These are phyloP conservation scores for Ascidia mentula DNA, from an alignment of 23 tunicate genomes.

Conservation along the genomic window DNA sequence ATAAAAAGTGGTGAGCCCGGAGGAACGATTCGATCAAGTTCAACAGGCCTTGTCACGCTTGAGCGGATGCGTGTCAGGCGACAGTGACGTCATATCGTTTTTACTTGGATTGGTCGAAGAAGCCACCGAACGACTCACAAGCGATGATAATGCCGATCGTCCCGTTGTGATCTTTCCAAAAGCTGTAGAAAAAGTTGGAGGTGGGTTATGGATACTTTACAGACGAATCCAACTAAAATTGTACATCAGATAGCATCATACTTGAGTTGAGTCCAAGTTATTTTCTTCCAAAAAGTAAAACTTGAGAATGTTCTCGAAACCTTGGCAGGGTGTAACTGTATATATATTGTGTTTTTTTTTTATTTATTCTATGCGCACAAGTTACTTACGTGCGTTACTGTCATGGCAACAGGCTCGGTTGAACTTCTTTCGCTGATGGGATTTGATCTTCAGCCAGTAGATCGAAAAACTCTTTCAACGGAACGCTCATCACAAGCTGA, in stretches of 20 bases:
- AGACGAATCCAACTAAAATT: no score
- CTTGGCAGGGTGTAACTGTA: no score
- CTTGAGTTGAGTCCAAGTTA: no score
- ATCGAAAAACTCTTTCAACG: constrained; percentile 30
- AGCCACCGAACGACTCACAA: constrained; percentile 74
- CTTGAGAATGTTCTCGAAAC: no score
- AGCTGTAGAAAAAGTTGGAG: constrained; percentile 29
- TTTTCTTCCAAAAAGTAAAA: no score
- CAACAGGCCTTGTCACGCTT: constrained; percentile 45
- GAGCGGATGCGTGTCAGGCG: constrained; percentile 38
- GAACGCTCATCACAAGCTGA: neutral
- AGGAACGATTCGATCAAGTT: neutral
- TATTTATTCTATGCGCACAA: no score
- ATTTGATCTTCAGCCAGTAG: constrained; percentile 66
- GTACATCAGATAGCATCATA: no score
- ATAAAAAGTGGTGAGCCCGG: neutral
- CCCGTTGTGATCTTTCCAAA: constrained; percentile 54
- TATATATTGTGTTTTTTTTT: no score
- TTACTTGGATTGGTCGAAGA: constrained; percentile 70
- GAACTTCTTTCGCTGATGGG: constrained; percentile 58
- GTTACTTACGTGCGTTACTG: neutral
- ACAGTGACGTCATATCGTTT: constrained; percentile 63
- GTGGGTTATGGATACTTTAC: constrained; percentile 18
- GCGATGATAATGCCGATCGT: constrained; percentile 60
- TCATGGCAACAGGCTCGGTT: constrained; percentile 30